Conservation (phyloP, 2,113 vertebrate genomes). For the Pedetes capensis region DNA sequence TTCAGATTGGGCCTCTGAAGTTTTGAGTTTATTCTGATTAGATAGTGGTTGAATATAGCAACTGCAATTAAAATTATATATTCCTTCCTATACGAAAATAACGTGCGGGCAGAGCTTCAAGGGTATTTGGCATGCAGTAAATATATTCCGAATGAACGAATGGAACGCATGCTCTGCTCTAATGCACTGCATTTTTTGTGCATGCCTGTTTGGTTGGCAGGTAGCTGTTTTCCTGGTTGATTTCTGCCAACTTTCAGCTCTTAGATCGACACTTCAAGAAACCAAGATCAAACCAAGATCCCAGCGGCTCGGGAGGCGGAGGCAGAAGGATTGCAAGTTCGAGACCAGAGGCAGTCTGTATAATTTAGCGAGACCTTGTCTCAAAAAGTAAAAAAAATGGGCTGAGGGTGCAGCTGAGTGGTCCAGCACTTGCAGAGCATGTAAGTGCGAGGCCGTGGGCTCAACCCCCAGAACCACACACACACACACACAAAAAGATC, state of each 20-base stretch:
- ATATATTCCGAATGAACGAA: not conserved
- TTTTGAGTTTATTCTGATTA: not conserved
- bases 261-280: not conserved
- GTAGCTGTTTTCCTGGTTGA: not conserved
- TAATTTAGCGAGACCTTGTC: too few species aligned
- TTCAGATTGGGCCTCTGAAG: not conserved
- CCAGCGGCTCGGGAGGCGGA: too few species aligned
- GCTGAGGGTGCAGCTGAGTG: too few species aligned
- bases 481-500: not conserved
- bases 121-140: not conserved
- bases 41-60: not conserved
- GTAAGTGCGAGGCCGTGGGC: too few species aligned
- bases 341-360: too few species aligned
- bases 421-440: too few species aligned
- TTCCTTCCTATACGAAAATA: not conserved
- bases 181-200: not conserved
- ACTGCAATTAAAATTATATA: not conserved
- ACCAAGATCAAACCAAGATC: too few species aligned
- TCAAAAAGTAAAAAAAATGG: too few species aligned
- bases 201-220: not conserved
- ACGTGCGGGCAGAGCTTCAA: not conserved
- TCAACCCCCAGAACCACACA: too few species aligned
- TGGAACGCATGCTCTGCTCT: not conserved
- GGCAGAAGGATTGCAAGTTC: too few species aligned
- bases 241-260: not conserved